Percentiles rank a stretch among this genome's conserved stretches.
phyloP scores from a whole-genome alignment of 2,888 invertebrate species.

The Chrysodeixis includens region DNA sequence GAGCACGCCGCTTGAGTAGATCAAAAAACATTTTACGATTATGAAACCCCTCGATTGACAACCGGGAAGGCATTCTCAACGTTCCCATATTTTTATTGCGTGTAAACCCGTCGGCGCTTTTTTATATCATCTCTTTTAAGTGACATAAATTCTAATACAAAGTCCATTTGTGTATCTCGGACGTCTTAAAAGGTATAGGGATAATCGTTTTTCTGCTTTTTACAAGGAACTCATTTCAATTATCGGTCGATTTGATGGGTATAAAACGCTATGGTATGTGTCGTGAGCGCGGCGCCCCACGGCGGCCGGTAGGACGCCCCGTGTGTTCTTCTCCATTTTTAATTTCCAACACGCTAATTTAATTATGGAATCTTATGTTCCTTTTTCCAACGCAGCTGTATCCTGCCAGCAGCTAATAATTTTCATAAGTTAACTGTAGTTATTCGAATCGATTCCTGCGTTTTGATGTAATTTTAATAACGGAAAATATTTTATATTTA shows the following conservation, averaged over 20 bases:
- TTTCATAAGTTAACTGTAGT: conserved; percentile 77
- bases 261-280: conserved; percentile 86
- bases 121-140: conserved; percentile 88
- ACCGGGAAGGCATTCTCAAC: conserved; percentile 85
- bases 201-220: conserved; percentile 89
- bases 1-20: conserved; percentile 73
- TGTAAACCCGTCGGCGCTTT: conserved; percentile 88
- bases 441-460: conserved; percentile 58
- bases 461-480: conserved; percentile 58
- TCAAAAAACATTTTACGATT: conserved; percentile 88
- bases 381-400: conserved; percentile 79
- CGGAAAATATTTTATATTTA: conserved; percentile 53
- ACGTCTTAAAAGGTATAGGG: conserved; percentile 88
- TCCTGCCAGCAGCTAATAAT: conserved; percentile 79
- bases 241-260: conserved; percentile 88
- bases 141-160: conserved; percentile 90
- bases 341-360: conserved; percentile 87
- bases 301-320: conserved; percentile 79
- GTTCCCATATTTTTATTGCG: conserved; percentile 89
- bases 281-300: conserved; percentile 84
- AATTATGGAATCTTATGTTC: conserved; percentile 80
- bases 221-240: conserved; percentile 90
- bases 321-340: conserved; percentile 77
- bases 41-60: conserved; percentile 87
- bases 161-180: conserved; percentile 89